Evolutionary conservation across 2,797 vertebrate species (phyloP), one percentile per base, ranked within the genome.

Genomic region (Liparis tanakae): DNA sequence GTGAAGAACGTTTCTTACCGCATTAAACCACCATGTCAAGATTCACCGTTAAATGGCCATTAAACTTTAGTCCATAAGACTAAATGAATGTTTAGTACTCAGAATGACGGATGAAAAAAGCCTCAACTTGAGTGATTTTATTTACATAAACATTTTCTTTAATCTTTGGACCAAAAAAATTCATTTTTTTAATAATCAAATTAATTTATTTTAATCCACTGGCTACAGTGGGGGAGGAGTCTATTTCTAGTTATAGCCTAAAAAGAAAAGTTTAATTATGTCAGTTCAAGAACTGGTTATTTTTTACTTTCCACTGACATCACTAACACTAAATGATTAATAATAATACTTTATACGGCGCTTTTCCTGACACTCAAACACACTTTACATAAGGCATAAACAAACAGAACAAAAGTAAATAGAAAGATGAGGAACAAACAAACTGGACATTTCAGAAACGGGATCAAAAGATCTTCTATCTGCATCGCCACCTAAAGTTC

Each of bases 41-140:
- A 30, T 17, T 15, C 5, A 30, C 25, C 25, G 2, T 30, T 30
- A 30, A 30, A 30, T 76, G 72, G 75, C 86, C 25, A 30, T 30
- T 2, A 30, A 30, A 80, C 78, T 72, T 73, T 83, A 82, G n/a
- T n/a, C n/a, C n/a, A n/a, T n/a, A n/a, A 66, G 83, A 91, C 87
- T 79, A 72, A 71, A 44, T 85, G 73, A 84, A 81, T 82, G 82
- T 89, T 92, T 76, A 80, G 20, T 55, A 67, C 70, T 85, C 36
- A 54, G 79, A 82, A 70, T 63, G 64, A 82, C 43, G 56, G 30
- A 81, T 53, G 18, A 34, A 70, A 78, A 85, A 79, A 77, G 43
- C 43, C 51, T 60, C 15, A 74, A 14, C 41, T 53, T 25, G 7
- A 70, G 39, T 50, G 15, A 14, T 56, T 56, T 63, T 82, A 86